Base-by-base conservation (phyloP, 2,113 vertebrate genomes). In the Seriola dumerili region DNA sequence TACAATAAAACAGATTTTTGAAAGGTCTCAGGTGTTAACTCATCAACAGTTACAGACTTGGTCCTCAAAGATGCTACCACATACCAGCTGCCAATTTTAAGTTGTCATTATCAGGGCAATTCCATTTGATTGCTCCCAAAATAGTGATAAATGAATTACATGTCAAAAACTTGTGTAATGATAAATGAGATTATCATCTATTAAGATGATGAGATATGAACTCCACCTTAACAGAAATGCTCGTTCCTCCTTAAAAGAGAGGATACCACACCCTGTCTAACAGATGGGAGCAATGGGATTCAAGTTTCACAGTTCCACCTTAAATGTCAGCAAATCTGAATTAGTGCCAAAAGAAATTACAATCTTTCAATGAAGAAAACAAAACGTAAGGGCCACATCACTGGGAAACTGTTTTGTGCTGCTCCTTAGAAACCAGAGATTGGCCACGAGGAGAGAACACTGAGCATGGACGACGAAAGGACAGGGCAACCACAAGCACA, bases 361-460 rank as follows among this genome's bases (percentile, higher is more conserved):
- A 69, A 52, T n/a, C 34, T 69, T 71, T 76, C 25, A 76, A 46
- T 21, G 44, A 40, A 59, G 58, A 70, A 76, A 72, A 72, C 23
- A 36, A 76, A 85, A 75, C 5, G 1, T 16, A 21, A 50, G 25
- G 67, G 62, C 52, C 7, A 3, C 73, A 72, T 88, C 48, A 79
- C 66, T 66, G 62, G 46, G 48, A 80, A 82, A 78, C 38, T 72
- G 65, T 78, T 69, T 88, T 82, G 65, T 59, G 42, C 68, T 58
- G 83, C 71, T 87, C 65, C 88, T 70, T 81, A 74, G 83, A 83
- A 90, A 91, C 84, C 36, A 57, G 23, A 80, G 42, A 48, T 1
- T 69, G 3, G 5, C 46, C 78, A 79, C 74, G 84, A 62, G 75
- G 48, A 79, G 21, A 40, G 57, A 72, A 42, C 40, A 72, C 50